A percentile compares a stretch with the other conserved stretches of the same genome.
These are phyloP conservation scores for Torymus aiolomorphi DNA, from an alignment of 2,888 invertebrate species.

Conservation along the genomic window DNA sequence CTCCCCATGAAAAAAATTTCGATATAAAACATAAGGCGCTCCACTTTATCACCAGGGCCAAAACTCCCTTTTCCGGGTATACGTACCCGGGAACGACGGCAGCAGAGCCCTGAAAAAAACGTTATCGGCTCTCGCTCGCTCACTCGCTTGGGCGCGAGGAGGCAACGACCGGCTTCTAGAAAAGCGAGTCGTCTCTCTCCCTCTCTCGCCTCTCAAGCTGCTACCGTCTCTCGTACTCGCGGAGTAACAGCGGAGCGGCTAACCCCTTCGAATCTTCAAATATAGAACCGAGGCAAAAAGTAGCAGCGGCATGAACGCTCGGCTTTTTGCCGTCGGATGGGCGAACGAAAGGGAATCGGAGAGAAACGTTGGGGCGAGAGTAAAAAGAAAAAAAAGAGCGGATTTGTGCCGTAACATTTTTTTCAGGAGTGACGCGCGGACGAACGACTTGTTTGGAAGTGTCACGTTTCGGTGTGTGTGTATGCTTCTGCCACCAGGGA, in stretches of 20 bases:
- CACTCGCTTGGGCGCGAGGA: background rate
- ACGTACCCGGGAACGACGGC: background rate
- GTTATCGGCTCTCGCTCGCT: constrained; percentile 3
- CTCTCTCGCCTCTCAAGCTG: constrained; percentile 8
- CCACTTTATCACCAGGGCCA: constrained; percentile 4
- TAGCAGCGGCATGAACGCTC: constrained; percentile 24
- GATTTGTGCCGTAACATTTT: constrained; percentile 51
- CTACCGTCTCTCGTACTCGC: constrained; percentile 4
- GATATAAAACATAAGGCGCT: background rate
- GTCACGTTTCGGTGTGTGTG: constrained; percentile 38
- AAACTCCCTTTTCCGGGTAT: constrained; percentile 19
- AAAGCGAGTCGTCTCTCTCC: constrained; percentile 10
- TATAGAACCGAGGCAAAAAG: constrained; percentile 43
- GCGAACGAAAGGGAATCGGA: background rate
- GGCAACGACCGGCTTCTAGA: constrained; percentile 49
- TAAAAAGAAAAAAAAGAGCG: constrained; percentile 38
- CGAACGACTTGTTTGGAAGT: constrained; percentile 54
- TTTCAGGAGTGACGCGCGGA: constrained; percentile 37
- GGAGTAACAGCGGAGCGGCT: background rate
- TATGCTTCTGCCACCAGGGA: background rate
- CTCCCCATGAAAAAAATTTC: background rate
- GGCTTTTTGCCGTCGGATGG: constrained; percentile 26
- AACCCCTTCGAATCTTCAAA: constrained; percentile 55
- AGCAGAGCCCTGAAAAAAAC: constrained; percentile 4
- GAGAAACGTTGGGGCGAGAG: background rate